Evolutionary conservation across 2,113 vertebrate species (phyloP).

Genomic region (Dolichotis patagonum): DNA sequence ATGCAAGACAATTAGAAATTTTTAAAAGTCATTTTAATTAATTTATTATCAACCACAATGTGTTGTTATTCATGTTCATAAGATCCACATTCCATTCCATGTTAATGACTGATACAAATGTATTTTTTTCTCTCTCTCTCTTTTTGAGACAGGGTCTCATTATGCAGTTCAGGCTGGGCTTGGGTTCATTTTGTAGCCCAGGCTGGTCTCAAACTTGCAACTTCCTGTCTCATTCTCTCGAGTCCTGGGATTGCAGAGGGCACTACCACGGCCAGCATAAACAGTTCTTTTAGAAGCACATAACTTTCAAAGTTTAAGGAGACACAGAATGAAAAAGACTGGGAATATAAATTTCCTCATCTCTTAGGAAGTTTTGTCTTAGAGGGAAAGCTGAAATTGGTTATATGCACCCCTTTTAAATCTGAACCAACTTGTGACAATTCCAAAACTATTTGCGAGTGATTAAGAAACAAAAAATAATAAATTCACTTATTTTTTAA

Average conservation of each 20-base stretch:
- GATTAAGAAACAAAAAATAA: conserved; percentile 61
- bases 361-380: conserved; percentile 38
- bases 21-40: neutral
- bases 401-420: conserved; percentile 33
- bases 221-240: no score
- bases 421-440: conserved; percentile 48
- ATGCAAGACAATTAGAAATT: neutral
- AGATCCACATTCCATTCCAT: neutral
- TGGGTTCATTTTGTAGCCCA: no score
- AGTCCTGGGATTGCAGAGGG: no score
- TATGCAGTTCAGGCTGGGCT: no score
- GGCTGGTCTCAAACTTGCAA: no score
- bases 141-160: no score
- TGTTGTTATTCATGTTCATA: conserved; percentile 42
- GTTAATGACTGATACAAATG: neutral
- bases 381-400: conserved; percentile 47
- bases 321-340: neutral
- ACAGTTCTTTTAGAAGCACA: neutral
- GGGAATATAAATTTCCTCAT: neutral
- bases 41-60: neutral
- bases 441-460: conserved; percentile 61
- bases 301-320: conserved; percentile 16
- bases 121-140: neutral
- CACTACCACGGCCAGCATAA: no score
- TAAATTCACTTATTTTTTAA: conserved; percentile 41